phyloP scores from a whole-genome alignment of 2,888 invertebrate species.

The Chrysotoxum bicinctum region DNA sequence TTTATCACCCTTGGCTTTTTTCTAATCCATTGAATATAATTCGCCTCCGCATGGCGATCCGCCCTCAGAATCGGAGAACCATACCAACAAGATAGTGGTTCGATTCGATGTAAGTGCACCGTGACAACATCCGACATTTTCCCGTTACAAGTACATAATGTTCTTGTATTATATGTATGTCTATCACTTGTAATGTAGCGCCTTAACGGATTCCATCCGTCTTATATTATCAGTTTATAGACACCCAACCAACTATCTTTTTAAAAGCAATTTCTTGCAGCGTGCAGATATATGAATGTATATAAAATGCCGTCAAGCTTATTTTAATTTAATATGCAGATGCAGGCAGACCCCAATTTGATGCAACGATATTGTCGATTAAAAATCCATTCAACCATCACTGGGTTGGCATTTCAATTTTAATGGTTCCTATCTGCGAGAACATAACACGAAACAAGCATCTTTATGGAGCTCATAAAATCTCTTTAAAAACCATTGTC shows the following conservation, averaged over 20 bases:
- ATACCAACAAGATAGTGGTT: too few relatives aligned
- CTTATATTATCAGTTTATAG: background rate
- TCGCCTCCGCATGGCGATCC: too few relatives aligned
- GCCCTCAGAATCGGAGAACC: too few relatives aligned
- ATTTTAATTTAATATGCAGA: constrained; percentile 39
- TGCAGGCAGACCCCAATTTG: constrained; percentile 48
- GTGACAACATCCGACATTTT: too few relatives aligned
- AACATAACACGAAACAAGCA: constrained; percentile 39
- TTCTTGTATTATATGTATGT: too few relatives aligned
- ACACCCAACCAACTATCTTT: background rate
- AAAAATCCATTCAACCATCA: constrained; percentile 69
- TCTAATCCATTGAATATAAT: too few relatives aligned
- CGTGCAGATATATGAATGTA: too few relatives aligned
- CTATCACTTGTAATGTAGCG: too few relatives aligned
- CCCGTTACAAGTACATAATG: too few relatives aligned
- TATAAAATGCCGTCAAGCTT: constrained; percentile 24
- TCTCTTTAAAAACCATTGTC: constrained; percentile 60
- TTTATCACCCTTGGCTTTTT: too few relatives aligned
- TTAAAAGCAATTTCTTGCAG: background rate
- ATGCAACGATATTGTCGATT: constrained; percentile 52
- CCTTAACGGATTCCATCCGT: background rate
- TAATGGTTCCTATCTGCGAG: constrained; percentile 41
- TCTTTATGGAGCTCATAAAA: constrained; percentile 64
- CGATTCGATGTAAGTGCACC: too few relatives aligned
- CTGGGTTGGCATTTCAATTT: constrained; percentile 66